phyloP scores from a whole-genome alignment of 2,888 invertebrate species.

The Dicycla oo region DNA sequence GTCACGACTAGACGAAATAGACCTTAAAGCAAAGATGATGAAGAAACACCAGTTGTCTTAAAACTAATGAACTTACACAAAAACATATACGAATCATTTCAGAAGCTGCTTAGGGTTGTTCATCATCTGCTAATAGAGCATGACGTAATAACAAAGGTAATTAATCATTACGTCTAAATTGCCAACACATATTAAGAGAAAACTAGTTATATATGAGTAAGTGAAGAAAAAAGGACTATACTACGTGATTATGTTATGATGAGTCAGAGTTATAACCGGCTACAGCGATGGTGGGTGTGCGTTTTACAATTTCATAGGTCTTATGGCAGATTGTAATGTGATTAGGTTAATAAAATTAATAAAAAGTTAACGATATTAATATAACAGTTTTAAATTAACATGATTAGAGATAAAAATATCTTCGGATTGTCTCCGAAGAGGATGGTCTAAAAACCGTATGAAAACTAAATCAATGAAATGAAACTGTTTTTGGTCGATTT shows the following conservation, averaged over 20 bases:
- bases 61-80: conserved; percentile 1
- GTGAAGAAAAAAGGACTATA: conserved; percentile 35
- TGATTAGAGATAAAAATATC: not conserved
- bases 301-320: conserved; percentile 16
- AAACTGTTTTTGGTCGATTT: not conserved
- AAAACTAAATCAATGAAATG: not conserved
- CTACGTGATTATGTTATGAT: conserved; percentile 29
- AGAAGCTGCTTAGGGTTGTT: conserved; percentile 1
- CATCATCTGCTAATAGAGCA: not conserved
- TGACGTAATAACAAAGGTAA: conserved; percentile 9
- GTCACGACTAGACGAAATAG: not conserved
- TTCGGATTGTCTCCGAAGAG: not conserved
- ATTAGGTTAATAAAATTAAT: not conserved
- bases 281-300: conserved; percentile 25
- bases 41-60: not conserved
- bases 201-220: conserved; percentile 27
- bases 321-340: conserved; percentile 5
- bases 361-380: not conserved
- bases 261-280: conserved; percentile 47
- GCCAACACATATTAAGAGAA: conserved; percentile 25
- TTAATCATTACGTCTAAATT: conserved; percentile 30
- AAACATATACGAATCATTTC: not conserved
- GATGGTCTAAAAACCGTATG: not conserved
- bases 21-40: not conserved
- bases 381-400: not conserved